A percentile compares a stretch with the other conserved stretches of the same genome.
Conservation (phyloP, 1,140 invertebrate species). For the Brachionus paranguensis region DNA sequence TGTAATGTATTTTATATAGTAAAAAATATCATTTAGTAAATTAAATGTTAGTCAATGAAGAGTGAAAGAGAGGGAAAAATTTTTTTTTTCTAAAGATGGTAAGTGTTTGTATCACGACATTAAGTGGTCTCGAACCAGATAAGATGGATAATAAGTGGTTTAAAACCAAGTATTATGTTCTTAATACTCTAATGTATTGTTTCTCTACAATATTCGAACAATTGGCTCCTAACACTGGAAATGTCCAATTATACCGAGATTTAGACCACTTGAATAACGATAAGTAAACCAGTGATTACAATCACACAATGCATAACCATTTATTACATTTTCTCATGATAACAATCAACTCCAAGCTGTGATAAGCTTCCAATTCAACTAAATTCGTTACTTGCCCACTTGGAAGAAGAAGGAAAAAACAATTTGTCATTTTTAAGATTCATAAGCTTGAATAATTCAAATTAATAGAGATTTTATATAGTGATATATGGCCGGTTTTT, state of each 20-base stretch:
- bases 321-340: conserved; percentile 12
- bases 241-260: background rate
- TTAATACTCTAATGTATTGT: background rate
- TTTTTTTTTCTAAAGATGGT: background rate
- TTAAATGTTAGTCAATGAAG: background rate
- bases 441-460: conserved; percentile 22
- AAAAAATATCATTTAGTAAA: background rate
- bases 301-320: background rate
- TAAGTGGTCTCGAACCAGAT: background rate
- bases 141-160: background rate
- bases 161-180: background rate
- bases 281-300: background rate
- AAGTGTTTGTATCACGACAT: background rate
- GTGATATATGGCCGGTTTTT: conserved; percentile 13
- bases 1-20: too few relatives aligned
- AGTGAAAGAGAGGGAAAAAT: background rate
- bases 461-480: conserved; percentile 7
- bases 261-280: background rate
- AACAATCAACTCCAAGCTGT: background rate
- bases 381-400: background rate
- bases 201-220: background rate
- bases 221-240: background rate
- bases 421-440: background rate
- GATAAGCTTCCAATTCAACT: background rate
- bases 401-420: background rate